Evolutionary conservation across 1,140 invertebrate genomes (phyloP).

Genomic region (Aporrectodea caliginosa): DNA sequence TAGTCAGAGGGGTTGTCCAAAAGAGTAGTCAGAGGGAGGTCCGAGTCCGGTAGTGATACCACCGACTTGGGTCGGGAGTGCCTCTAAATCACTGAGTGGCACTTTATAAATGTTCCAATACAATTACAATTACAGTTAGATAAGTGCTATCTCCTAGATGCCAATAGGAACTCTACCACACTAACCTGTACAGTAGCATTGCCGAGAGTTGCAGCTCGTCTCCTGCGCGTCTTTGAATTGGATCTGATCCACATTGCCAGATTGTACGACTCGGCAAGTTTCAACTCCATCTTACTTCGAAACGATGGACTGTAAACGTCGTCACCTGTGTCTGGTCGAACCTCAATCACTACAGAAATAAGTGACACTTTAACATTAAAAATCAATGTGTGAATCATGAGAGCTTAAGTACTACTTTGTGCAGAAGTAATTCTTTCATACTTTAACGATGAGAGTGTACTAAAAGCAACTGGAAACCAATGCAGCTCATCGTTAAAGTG

Average conservation of each 20-base stretch:
- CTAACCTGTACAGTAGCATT: background rate
- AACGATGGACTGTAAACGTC: background rate
- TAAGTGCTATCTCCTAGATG: no score
- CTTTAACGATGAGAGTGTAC: background rate
- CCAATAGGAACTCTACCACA: no score
- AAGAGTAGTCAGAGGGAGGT: no score
- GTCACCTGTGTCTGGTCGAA: background rate
- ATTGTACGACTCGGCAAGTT: background rate
- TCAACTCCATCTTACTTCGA: background rate
- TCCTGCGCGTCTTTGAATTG: background rate
- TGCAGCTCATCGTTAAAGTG: no score
- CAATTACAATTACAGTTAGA: no score
- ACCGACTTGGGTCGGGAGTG: no score
- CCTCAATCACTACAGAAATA: background rate
- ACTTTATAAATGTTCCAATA: no score
- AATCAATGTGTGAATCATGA: background rate
- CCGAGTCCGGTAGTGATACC: no score
- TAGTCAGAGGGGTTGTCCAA: no score
- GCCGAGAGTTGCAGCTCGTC: background rate
- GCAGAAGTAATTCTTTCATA: no score
- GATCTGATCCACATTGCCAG: background rate
- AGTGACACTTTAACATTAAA: background rate
- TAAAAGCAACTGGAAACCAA: background rate
- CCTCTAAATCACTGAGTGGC: no score
- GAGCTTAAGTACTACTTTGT: no score